Base-by-base conservation (phyloP, 2,113 vertebrate genomes). In the Smithornis capensis region DNA sequence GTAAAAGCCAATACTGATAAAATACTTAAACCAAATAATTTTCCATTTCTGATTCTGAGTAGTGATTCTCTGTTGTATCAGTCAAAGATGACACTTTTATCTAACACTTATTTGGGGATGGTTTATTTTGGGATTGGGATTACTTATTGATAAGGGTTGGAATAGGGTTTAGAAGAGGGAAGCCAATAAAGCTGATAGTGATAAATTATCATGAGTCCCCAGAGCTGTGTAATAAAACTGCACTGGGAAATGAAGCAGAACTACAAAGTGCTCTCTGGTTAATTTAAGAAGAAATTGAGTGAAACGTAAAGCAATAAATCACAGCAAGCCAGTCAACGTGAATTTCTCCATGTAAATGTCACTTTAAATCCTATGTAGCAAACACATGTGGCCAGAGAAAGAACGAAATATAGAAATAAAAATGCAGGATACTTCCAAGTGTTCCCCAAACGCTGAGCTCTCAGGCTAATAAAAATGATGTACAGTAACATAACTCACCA, bases 251-350 rank as follows among this genome's bases (percentile, higher is more conserved):
- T 93, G 96, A 97, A 95, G 97, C 96, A 97, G 96, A 98, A 97
- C 96, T 98, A 83, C 95, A 94, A 97, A 97, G 95, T 90, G 91
- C 81, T 94, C 95, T 79, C 59, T 47, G 87, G 87, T 95, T 97
- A 97, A 97, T 97, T 97, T 95, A 94, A 94, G 94, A 93, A 94
- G 96, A 97, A 97, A 97, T 96, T 92, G 91, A 96, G 90, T 85
- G 96, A 96, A 94, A 92, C 89, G 22, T 37, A 75, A 62, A 79
- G 92, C 86, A 96, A 87, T 97, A 97, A 92, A 92, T 97, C 96
- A 95, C 71, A 94, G 68, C 65, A 69, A 90, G 82, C 74, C 95
- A 82, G 92, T 94, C 95, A 71, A 64, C 7, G 77, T 7, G 53
- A 82, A 74, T 69, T 53, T 95, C 77, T 96, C 91, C 52, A 7